phyloP scores from a whole-genome alignment of 1,140 invertebrate species.

The Drosophila athabasca region DNA sequence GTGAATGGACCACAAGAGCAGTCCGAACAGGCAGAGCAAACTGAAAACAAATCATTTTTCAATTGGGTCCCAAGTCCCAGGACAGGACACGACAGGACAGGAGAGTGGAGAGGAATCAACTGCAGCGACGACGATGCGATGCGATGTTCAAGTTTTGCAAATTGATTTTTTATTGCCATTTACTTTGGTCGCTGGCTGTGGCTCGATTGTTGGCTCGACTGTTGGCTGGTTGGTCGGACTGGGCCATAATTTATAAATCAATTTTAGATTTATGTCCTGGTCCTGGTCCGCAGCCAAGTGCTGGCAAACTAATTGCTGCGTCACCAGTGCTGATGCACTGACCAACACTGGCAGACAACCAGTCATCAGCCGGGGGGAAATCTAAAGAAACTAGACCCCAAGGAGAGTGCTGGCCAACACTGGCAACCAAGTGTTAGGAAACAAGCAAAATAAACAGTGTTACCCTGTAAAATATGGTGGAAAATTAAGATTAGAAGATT shows the following conservation, averaged over 20 bases:
- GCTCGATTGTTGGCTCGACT: no score
- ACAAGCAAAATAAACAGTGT: no score
- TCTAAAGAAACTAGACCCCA: no score
- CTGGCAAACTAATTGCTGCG: constrained; percentile 51
- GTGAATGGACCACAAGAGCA: constrained; percentile 47
- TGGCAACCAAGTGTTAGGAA: no score
- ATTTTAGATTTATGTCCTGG: constrained; percentile 40
- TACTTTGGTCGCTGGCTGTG: constrained; percentile 29
- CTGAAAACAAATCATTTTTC: constrained; percentile 62
- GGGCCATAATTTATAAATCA: constrained; percentile 57
- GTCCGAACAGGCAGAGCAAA: constrained; percentile 26
- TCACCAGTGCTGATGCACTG: constrained; percentile 3
- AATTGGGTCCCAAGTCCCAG: constrained; percentile 32
- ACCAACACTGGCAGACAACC: constrained; percentile 2
- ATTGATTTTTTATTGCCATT: constrained; percentile 67
- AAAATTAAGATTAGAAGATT: no score
- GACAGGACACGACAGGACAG: neutral
- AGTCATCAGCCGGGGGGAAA: no score
- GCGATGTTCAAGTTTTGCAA: constrained; percentile 52
- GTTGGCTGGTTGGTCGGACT: constrained; percentile 9
- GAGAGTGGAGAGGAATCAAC: neutral
- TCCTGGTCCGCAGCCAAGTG: constrained; percentile 11
- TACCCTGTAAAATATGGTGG: no score
- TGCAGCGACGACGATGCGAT: constrained; percentile 1
- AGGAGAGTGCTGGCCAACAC: no score